These are phyloP conservation scores for Euura lappo DNA, from an alignment of 1,140 invertebrate genomes.

Conservation along the genomic window DNA sequence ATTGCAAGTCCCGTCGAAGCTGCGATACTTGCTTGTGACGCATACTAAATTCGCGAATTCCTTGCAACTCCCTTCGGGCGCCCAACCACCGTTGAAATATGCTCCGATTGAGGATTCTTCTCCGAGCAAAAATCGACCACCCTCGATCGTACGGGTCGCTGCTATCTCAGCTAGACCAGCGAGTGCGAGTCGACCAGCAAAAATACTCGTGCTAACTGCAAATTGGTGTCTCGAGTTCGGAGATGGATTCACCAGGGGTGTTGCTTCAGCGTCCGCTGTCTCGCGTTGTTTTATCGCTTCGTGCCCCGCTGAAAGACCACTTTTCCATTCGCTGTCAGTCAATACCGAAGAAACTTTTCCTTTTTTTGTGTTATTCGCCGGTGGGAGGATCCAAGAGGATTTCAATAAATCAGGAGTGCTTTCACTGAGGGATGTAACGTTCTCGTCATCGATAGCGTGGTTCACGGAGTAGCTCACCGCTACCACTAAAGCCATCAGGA, in stretches of 20 bases:
- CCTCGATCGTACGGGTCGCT: conserved; percentile 66
- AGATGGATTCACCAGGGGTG: conserved; percentile 60
- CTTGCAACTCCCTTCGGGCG: conserved; percentile 47
- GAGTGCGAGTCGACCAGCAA: conserved; percentile 66
- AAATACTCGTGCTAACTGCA: conserved; percentile 66
- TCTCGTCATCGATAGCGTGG: conserved; percentile 32
- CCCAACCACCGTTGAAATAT: conserved; percentile 64
- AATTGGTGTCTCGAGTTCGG: conserved; percentile 73
- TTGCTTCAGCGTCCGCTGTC: conserved; percentile 61
- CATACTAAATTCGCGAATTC: conserved; percentile 30
- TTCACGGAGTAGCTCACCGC: conserved; percentile 62
- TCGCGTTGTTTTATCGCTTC: conserved; percentile 62
- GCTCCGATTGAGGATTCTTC: conserved; percentile 45
- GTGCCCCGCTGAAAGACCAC: conserved; percentile 52
- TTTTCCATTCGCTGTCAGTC: conserved; percentile 43
- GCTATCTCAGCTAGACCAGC: conserved; percentile 70
- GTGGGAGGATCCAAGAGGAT: conserved; percentile 29
- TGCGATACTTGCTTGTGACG: conserved; percentile 66
- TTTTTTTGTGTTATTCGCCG: conserved; percentile 25
- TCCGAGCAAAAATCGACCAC: conserved; percentile 35
- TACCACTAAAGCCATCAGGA: conserved; percentile 59
- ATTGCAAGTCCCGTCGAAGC: conserved; percentile 82
- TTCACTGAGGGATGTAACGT: conserved; percentile 19
- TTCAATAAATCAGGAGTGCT: conserved; percentile 30
- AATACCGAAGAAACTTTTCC: conserved; percentile 36